Base-by-base conservation (phyloP, 2,888 invertebrate species). In the Mantis religiosa region DNA sequence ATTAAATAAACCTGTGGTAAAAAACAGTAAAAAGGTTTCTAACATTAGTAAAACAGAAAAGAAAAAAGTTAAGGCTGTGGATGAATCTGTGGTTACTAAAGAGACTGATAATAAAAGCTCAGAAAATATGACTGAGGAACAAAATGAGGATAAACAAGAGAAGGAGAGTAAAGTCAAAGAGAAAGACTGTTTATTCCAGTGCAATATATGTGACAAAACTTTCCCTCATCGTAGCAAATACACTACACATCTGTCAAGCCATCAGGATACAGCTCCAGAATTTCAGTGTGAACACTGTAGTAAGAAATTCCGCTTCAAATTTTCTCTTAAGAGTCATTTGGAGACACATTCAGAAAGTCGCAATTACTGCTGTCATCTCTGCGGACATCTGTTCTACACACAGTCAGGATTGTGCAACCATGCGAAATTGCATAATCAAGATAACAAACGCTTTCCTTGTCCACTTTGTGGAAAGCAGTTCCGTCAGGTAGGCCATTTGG, bases 301-400 rank as follows among this genome's bases (percentile, higher is more conserved):
- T n/a, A 89, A 89, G 25, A 87, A 87, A 20, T 89, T 89, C 47
- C 30, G 87, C 12, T 84, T 84, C 28, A 89, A 89, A 82, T 87
- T 84, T 71, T 89, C 89, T 15, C 87, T 89, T 28, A 87, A 85
- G 85, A 88, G 85, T 28, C 91, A 91, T 88, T 28, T 89, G 88
- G 88, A 88, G 4, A 89, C 90, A 15, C 91, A 91, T 85, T 87
- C 90, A 14, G 89, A 89, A 27, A 85, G 20, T 20, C 89, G 90
- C 9, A 88, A 90, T 28, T 90, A 89, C 47, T 90, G 90, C 81
- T 91, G 91, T 34, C 90, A 91, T 84, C 86, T 89, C 28, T 91
- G 91, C 84, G 91, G 91, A 0, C 88, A 84, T 28, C 28, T 90
- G 82, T 91, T 89, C 84, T 89, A 88, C 81, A 91, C 91, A 2